Conservation (phyloP, 1,140 invertebrate genomes). For the Trachymyrmex cornetzi region DNA sequence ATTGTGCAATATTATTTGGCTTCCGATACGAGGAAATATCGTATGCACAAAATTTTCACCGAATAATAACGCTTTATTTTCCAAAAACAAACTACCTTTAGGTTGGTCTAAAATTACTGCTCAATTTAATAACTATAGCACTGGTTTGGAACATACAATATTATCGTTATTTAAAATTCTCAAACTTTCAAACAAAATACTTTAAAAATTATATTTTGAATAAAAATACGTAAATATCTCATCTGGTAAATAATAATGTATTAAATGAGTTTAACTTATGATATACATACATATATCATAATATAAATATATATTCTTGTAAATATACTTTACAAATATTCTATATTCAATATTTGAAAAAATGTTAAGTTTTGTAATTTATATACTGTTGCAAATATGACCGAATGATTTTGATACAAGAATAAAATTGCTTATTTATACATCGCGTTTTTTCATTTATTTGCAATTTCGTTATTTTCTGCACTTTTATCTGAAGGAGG, state of each 20-base stretch:
- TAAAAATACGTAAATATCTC: not conserved
- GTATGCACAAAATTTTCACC: constrained; percentile 4
- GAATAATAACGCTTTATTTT: constrained; percentile 47
- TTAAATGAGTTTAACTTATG: not conserved
- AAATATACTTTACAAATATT: not conserved
- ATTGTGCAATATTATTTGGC: constrained; percentile 57
- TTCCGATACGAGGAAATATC: constrained; percentile 41
- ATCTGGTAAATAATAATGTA: constrained; percentile 1
- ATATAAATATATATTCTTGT: constrained; percentile 5
- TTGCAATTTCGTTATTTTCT: constrained; percentile 72
- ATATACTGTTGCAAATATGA: not conserved
- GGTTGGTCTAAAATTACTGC: not conserved
- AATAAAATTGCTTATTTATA: constrained; percentile 2
- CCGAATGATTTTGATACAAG: not conserved
- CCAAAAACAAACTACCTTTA: not conserved
- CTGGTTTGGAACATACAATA: not conserved
- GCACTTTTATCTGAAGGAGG: constrained; percentile 7
- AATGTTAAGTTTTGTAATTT: not conserved
- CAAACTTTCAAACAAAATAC: not conserved
- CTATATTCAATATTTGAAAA: not conserved
- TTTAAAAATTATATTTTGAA: constrained; percentile 16
- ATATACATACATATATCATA: not conserved
- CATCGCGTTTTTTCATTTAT: constrained; percentile 45
- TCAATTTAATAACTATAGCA: constrained; percentile 12
- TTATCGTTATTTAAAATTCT: constrained; percentile 3